Evolutionary conservation across 2,797 vertebrate species (phyloP).

Genomic region (Danionella dracula): DNA sequence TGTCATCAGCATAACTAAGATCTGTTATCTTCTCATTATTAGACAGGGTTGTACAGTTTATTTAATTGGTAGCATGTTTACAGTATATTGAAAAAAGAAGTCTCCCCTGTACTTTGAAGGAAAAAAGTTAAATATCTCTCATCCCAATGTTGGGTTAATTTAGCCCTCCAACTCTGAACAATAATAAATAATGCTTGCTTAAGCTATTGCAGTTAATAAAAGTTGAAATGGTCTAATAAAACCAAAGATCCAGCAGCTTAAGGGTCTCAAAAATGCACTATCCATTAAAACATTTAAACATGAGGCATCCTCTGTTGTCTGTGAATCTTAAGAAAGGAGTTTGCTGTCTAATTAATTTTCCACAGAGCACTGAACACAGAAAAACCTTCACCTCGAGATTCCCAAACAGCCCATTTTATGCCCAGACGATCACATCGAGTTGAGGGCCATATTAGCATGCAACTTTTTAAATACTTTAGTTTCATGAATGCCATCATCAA

Average conservation of each 20-base stretch:
- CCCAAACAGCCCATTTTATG: slow-evolving; percentile 59
- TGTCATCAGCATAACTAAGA: too few relatives aligned
- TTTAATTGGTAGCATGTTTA: too few relatives aligned
- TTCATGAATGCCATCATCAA: slow-evolving; percentile 48
- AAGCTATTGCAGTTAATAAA: not conserved
- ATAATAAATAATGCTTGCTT: not conserved
- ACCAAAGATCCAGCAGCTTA: slow-evolving; percentile 16
- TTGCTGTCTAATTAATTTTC: slow-evolving; percentile 41
- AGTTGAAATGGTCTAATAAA: not conserved
- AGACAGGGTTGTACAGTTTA: too few relatives aligned
- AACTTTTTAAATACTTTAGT: slow-evolving; percentile 70
- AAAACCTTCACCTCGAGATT: slow-evolving; percentile 23
- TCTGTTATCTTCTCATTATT: too few relatives aligned
- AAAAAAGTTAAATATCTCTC: too few relatives aligned
- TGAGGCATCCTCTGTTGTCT: slow-evolving; percentile 62
- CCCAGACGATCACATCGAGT: slow-evolving; percentile 70
- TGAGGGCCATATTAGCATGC: slow-evolving; percentile 52
- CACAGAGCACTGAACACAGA: slow-evolving; percentile 26
- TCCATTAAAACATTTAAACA: slow-evolving; percentile 73
- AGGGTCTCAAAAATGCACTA: slow-evolving; percentile 67
- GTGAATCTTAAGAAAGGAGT: slow-evolving; percentile 48
- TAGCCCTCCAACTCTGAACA: not conserved
- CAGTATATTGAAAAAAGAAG: too few relatives aligned
- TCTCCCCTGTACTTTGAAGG: too few relatives aligned
- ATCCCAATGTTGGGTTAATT: too few relatives aligned